A percentile compares a stretch with the other conserved stretches of the same genome.
Evolutionary conservation across 2,113 vertebrate species (phyloP).

Genomic region (Paracanthobrama guichenoti): DNA sequence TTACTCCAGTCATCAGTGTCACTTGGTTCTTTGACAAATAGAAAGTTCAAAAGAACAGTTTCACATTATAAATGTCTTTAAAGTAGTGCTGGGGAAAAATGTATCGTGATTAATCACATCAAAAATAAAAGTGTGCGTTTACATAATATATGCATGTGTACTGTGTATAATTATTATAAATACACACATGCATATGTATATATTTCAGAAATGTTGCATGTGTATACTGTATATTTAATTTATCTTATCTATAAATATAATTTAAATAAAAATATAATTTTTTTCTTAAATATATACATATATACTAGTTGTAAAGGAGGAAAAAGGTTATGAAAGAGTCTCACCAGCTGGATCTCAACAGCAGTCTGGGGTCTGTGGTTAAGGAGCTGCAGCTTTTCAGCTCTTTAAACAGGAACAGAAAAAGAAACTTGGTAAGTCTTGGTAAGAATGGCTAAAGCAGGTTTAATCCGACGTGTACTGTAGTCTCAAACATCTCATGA

Average conservation of each 20-base stretch:
- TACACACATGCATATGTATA: too few species aligned
- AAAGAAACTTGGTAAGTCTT: not conserved
- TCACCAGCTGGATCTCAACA: constrained; percentile 96
- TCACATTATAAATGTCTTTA: not conserved
- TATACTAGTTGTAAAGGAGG: not conserved
- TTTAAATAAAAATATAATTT: too few species aligned
- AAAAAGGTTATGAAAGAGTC: constrained; percentile 47
- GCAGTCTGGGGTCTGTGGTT: constrained; percentile 94
- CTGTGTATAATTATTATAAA: too few species aligned
- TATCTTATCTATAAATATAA: too few species aligned
- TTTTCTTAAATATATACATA: not conserved
- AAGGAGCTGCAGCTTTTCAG: constrained; percentile 93
- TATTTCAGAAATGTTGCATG: too few species aligned
- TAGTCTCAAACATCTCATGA: not conserved
- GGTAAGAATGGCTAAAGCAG: not conserved
- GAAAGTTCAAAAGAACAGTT: not conserved
- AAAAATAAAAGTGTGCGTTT: too few species aligned
- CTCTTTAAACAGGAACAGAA: constrained; percentile 72
- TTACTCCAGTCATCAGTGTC: not conserved
- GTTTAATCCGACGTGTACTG: not conserved
- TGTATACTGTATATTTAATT: too few species aligned
- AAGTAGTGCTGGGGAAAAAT: too few species aligned
- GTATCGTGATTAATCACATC: too few species aligned
- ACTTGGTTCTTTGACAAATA: not conserved
- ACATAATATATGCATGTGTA: too few species aligned